Base-by-base conservation (phyloP, 2,113 vertebrate species). In the Hippocampus zosterae region DNA sequence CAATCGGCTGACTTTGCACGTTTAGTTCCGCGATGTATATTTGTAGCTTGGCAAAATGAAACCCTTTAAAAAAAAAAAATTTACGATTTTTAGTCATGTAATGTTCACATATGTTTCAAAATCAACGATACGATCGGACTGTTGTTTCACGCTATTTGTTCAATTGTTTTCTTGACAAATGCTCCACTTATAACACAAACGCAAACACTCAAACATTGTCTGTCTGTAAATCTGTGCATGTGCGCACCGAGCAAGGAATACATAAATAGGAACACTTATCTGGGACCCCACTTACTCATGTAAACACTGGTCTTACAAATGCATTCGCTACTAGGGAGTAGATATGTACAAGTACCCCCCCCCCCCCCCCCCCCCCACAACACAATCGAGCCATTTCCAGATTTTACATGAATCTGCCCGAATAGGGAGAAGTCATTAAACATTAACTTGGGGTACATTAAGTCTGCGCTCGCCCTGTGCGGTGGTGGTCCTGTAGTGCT, bases 341-440 rank as follows among this genome's bases (percentile, higher is more conserved):
- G 82, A 85, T 71, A 80, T 78, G 70, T 72, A 83, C 81, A 86
- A 76, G 67, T 5, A 33, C 4, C 29, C 29, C 29, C 29, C 29
- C 42, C 66, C 12, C 42, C 42, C 42, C 15, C n/a, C 23, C 42
- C 1, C 42, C 3, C 42, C 56, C 71, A 19, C 15, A 84, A 91
- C 90, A 90, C 87, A 87, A 85, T 84, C 90, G 89, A 90, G 78
- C 88, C 85, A 91, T 91, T 91, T 88, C 79, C 87, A 68, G 74
- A 40, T 88, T 88, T 84, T 68, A 68, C 80, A 77, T 70, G 72
- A 80, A 80, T 68, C 83, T 50, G 82, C 72, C 74, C 82, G 87
- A 86, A 85, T 83, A 80, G 41, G 80, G 66, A 78, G 67, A 33
- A 42, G 79, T 89, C 86, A 90, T 91, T 85, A 91, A 91, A 90